Percentiles rank a stretch among this genome's conserved stretches.
These are phyloP conservation scores for Cichlasoma orientale DNA, from an alignment of 2,797 vertebrate genomes.

Conservation along the genomic window DNA sequence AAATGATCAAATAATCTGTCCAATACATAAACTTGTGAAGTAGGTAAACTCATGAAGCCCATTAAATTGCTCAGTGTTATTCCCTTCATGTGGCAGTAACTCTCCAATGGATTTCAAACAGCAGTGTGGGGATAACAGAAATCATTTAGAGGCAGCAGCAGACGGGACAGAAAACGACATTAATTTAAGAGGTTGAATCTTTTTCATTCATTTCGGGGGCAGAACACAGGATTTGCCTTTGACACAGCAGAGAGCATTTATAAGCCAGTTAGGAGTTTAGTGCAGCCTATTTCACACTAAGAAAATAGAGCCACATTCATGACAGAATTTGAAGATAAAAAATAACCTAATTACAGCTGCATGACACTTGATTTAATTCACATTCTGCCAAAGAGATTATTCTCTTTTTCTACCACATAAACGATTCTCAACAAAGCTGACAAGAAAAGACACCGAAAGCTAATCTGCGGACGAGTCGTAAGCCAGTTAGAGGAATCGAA, in stretches of 20 bases:
- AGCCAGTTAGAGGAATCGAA: constrained; percentile 51
- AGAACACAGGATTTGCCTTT: constrained; percentile 59
- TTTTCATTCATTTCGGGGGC: constrained; percentile 26
- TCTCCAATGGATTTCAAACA: neutral
- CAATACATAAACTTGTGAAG: neutral
- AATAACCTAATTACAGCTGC: constrained; percentile 34
- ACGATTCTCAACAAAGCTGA: constrained; percentile 5
- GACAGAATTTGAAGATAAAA: constrained; percentile 27
- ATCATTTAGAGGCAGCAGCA: constrained; percentile 10
- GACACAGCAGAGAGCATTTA: constrained; percentile 18
- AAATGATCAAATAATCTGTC: neutral
- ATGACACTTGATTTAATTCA: constrained; percentile 49
- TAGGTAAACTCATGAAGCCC: neutral
- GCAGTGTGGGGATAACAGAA: neutral
- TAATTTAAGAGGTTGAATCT: constrained; percentile 18
- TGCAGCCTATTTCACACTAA: constrained; percentile 54
- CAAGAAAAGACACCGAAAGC: constrained; percentile 25
- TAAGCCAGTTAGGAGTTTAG: constrained; percentile 59
- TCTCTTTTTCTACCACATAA: constrained; percentile 18
- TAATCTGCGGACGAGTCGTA: constrained; percentile 43
- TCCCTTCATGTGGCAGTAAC: neutral
- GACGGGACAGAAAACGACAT: constrained; percentile 19
- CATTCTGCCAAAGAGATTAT: constrained; percentile 39
- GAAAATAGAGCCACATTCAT: constrained; percentile 25
- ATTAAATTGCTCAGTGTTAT: neutral